Evolutionary conservation across 1,140 invertebrate species (phyloP), one percentile per base, ranked within the genome.

Genomic region (Oncopeltus fasciatus): DNA sequence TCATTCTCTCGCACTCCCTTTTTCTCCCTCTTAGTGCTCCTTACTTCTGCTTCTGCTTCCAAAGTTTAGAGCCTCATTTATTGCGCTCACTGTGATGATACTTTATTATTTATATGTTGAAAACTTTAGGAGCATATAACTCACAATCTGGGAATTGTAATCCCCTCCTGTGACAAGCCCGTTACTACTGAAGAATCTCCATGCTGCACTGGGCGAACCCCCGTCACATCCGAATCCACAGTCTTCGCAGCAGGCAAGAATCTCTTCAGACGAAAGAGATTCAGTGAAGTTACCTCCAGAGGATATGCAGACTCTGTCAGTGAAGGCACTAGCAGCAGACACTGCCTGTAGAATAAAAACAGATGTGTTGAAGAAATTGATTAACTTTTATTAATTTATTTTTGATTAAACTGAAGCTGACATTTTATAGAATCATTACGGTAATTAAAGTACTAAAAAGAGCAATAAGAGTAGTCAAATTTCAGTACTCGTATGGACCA

Each of bases 271-370:
- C 1, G 91, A 93, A 60, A 93, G 81, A 65, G 86, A 81, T 66
- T 86, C 81, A 69, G 92, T 80, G 5, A 77, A 68, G 26, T 79
- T 80, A 21, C 83, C 90, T 27, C 86, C 80, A 0, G 86, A 88
- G 65, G 87, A 84, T 65, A 94, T 92, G 73, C 93, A 97, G 46
- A 79, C 79, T 57, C 93, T 77, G 74, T 97, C 93, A 18, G 90
- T 90, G 84, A 96, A 95, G 1, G 92, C 87, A 74, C 92, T 90
- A 1, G 90, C 91, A n/a, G 92, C 90, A 56, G 89, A 92, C 73
- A 93, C 90, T 4, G 90, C 90, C 86, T 86, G 57, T 16, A 74
- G 33, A n/a, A n/a, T n/a, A n/a, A n/a, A n/a, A n/a, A n/a, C n/a
- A n/a, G n/a, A n/a, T n/a, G n/a, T n/a, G n/a, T n/a, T n/a, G n/a